A percentile compares a stretch with the other conserved stretches of the same genome.
phyloP scores from a whole-genome alignment of 2,888 invertebrate genomes.

The Ophion ellenae region DNA sequence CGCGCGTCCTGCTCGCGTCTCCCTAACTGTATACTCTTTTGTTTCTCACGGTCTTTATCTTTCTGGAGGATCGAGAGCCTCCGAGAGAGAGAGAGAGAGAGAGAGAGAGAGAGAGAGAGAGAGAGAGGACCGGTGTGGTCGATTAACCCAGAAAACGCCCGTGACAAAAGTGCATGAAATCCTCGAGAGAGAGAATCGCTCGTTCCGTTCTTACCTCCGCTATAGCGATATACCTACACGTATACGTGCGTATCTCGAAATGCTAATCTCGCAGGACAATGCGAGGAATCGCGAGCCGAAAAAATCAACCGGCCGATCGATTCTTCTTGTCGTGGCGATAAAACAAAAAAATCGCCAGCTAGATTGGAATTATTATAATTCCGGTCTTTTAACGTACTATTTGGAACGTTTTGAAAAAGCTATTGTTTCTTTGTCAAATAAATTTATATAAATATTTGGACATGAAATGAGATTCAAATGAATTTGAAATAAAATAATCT shows the following conservation, averaged over 20 bases:
- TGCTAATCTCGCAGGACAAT: slow-evolving; percentile 11
- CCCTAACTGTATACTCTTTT: slow-evolving; percentile 67
- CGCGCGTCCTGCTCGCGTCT: slow-evolving; percentile 32
- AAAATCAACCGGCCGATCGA: slow-evolving; percentile 3
- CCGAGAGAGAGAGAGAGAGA: neutral
- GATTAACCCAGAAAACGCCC: slow-evolving; percentile 62
- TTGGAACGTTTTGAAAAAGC: no score
- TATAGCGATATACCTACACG: neutral
- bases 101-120: slow-evolving; percentile 1
- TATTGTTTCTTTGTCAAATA: no score
- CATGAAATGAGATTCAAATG: no score
- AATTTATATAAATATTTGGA: no score
- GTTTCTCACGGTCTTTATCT: slow-evolving; percentile 69
- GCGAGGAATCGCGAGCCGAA: neutral
- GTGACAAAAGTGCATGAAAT: slow-evolving; percentile 57
- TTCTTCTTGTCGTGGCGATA: neutral
- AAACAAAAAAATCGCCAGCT: no score
- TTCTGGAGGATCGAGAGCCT: slow-evolving; percentile 58
- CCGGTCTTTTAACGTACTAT: no score
- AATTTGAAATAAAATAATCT: no score
- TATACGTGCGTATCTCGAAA: neutral
- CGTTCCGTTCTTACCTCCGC: slow-evolving; percentile 5
- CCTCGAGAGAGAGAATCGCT: slow-evolving; percentile 36
- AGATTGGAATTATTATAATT: no score
- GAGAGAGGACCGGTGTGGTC: slow-evolving; percentile 54